Conservation (phyloP, 2,113 vertebrate species). For the Cervus canadensis region DNA sequence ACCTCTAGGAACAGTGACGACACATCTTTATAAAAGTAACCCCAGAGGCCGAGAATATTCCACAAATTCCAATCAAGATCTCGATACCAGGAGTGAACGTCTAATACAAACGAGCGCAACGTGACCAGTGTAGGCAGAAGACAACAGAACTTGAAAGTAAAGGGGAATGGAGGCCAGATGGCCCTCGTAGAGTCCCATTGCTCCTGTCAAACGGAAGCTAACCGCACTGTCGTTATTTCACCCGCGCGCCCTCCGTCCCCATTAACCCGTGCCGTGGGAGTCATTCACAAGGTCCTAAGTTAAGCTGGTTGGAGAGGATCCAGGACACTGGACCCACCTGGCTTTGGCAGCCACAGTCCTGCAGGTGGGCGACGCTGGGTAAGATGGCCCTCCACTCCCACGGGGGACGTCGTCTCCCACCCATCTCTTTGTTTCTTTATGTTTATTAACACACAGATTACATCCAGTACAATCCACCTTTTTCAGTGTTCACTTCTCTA, state of each 20-base stretch:
- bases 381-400: background rate
- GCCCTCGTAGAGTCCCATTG: background rate
- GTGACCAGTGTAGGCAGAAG: background rate
- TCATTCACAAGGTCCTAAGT: background rate
- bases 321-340: background rate
- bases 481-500: background rate
- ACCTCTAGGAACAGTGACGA: background rate
- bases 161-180: background rate
- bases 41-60: background rate
- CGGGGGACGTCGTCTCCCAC: background rate
- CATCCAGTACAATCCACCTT: background rate
- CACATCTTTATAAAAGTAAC: background rate
- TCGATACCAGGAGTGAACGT: background rate
- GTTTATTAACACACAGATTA: background rate
- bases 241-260: fast-evolving
- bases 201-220: fast-evolving
- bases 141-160: background rate
- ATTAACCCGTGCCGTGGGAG: background rate
- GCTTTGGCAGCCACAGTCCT: background rate
- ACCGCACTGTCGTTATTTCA: background rate
- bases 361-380: background rate
- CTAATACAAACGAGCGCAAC: background rate
- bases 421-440: background rate
- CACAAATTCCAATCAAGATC: background rate
- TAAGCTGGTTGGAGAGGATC: background rate